Percentiles rank a stretch among this genome's conserved stretches.
phyloP scores from a whole-genome alignment of 2,797 vertebrate genomes.

The Macropus fuliginosus region DNA sequence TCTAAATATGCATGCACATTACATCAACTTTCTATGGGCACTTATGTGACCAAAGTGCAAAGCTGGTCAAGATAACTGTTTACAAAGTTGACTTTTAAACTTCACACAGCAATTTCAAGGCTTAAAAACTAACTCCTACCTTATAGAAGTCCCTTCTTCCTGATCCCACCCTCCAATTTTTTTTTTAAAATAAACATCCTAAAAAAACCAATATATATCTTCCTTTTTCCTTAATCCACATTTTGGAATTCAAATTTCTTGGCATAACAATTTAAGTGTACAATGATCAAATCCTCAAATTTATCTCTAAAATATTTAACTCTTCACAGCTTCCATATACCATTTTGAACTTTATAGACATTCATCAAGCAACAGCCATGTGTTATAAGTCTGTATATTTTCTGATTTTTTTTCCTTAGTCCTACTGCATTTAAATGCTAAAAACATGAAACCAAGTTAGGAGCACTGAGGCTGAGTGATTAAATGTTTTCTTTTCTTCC shows the following conservation, averaged over 20 bases:
- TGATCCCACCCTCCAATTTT: constrained; percentile 32
- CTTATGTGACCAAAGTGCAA: constrained; percentile 85
- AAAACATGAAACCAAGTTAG: constrained; percentile 71
- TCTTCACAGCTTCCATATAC: constrained; percentile 50
- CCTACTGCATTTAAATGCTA: constrained; percentile 64
- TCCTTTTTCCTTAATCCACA: constrained; percentile 80
- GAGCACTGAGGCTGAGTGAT: background rate
- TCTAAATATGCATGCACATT: constrained; percentile 71
- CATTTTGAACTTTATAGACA: constrained; percentile 64
- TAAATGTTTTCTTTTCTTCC: background rate
- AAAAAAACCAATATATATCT: constrained; percentile 43
- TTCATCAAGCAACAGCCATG: constrained; percentile 60
- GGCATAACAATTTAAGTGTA: constrained; percentile 70
- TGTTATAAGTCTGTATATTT: constrained; percentile 40
- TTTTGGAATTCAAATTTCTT: constrained; percentile 80
- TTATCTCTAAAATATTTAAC: constrained; percentile 66
- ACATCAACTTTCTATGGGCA: constrained; percentile 84
- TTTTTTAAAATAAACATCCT: constrained; percentile 26
- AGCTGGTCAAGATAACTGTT: constrained; percentile 78
- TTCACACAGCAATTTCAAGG: constrained; percentile 63
- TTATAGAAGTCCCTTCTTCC: constrained; percentile 47
- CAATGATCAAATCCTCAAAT: constrained; percentile 71
- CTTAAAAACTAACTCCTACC: constrained; percentile 78
- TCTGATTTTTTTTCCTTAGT: constrained; percentile 19
- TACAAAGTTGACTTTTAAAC: constrained; percentile 74